Evolutionary conservation across 2,888 invertebrate species (phyloP), one percentile per base, ranked within the genome.

Genomic region (Biston betularia): DNA sequence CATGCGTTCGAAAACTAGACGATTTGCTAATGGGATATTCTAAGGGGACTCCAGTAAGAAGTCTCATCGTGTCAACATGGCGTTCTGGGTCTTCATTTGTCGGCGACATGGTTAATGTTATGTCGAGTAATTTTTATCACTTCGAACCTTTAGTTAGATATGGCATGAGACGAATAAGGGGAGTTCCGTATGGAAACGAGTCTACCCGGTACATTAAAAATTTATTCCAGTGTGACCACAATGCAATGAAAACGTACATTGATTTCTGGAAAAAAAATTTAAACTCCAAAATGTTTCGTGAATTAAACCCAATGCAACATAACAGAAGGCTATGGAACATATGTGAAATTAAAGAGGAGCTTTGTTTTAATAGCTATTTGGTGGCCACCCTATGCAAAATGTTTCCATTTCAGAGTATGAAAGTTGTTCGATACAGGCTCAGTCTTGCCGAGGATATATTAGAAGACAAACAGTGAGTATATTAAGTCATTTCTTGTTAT

Each of bases 31-130:
- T 96, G 75, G 96, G 96, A 75, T 93, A 95, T 48, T n/a, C n/a
- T n/a, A 95, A 95, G 44, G 97, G 97, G 12, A 93, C 92, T 65
- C 97, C 98, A 4, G 82, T 97, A 65, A 94, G 96, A 70, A 97
- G 96, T 84, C 87, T 98, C 48, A 96, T 98, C 72, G 90, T 97
- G 65, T 97, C 98, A 11, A 97, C 97, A 11, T 98, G 98, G 97
- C 94, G 98, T 75, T 97, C 97, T 5, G 98, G 98, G 4, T 97
- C 98, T 38, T 98, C 98, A 38, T 98, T 98, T 85, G 94, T 98
- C 56, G 98, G 98, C 57, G 97, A 97, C 81, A 95, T 97, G 49
- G 85, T 98, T 48, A 97, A 97, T 85, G 95, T 97, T 34, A 95
- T 97, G 83, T 98, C 98, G 9, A 97, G 96, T 15, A 98, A 54